phyloP scores from a whole-genome alignment of 1,140 invertebrate species.

The Bemisia tabaci region DNA sequence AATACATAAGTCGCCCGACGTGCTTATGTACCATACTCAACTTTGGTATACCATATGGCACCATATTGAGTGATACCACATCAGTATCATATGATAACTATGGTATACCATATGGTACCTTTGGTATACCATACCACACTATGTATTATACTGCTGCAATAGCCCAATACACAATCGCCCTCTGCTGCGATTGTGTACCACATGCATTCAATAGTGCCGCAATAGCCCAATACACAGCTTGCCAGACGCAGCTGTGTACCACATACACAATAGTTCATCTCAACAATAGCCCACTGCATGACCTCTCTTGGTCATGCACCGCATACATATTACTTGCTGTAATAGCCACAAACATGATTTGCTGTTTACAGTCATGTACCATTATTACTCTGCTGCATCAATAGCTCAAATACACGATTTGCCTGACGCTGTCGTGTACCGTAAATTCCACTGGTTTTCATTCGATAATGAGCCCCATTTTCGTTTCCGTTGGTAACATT shows the following conservation, averaged over 20 bases:
- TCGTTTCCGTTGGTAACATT: background rate
- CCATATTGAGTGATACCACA: too few relatives aligned
- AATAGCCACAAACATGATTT: background rate
- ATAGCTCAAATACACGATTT: background rate
- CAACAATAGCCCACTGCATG: background rate
- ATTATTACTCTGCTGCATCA: background rate
- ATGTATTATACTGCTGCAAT: background rate
- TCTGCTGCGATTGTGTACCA: background rate
- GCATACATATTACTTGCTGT: background rate
- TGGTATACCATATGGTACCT: too few relatives aligned
- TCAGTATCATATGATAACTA: too few relatives aligned
- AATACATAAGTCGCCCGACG: background rate
- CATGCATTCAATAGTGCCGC: background rate
- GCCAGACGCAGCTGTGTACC: background rate
- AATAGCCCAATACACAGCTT: background rate
- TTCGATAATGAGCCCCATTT: too few relatives aligned
- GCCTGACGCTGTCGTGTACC: background rate
- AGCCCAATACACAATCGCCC: background rate
- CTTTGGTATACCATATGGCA: too few relatives aligned
- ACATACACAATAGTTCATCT: background rate
- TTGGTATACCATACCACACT: too few relatives aligned
- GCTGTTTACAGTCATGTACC: background rate
- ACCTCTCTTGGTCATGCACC: too few relatives aligned
- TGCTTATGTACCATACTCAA: background rate
- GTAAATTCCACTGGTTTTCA: background rate